Evolutionary conservation across 2,888 invertebrate species (phyloP), one percentile per base, ranked within the genome.

Genomic region (Lycocerus yunnanus): DNA sequence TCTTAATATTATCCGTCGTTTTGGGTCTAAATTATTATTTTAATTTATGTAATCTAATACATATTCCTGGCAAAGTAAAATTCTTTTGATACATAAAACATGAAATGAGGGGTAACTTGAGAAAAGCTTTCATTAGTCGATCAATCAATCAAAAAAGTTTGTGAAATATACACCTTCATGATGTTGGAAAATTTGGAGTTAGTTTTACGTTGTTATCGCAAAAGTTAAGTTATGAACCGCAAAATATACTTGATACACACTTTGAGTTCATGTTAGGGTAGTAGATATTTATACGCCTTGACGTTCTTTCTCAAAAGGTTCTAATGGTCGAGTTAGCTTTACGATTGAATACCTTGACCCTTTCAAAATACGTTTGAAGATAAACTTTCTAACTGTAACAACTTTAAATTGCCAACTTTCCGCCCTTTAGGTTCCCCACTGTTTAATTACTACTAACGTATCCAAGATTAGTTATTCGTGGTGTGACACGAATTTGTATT

Each of bases 351-450:
- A 73, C 77, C 78, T 80, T 76, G 78, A 79, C 78, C 75, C 74
- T 74, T 74, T 79, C 77, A 73, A 78, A 77, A 78, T 77, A 76
- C 78, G 77, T 79, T 80, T 79, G 79, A 73, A 76, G 78, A 77
- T 77, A 75, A 77, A 80, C 78, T 74, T 78, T 79, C 78, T 75
- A 74, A 79, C 79, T 81, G 80, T 80, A 80, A 79, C 78, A 80
- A 76, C 77, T 78, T 79, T 71, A 80, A 80, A 82, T 79, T 80
- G 79, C 77, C 71, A 78, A 80, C 78, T 82, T 72, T 72, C 70
- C 76, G 68, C 71, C 70, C 69, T 68, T 71, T 65, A 71, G 68
- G 66, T 71, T 59, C 66, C 65, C 15, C 65, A 63, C 66, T 58
- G 74, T 70, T 73, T 73, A 74, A 71, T 74, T 74, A 71, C 71